A percentile compares a stretch with the other conserved stretches of the same genome.
phyloP scores from a whole-genome alignment of 1,140 invertebrate genomes.

The Xylocopa sonorina region DNA sequence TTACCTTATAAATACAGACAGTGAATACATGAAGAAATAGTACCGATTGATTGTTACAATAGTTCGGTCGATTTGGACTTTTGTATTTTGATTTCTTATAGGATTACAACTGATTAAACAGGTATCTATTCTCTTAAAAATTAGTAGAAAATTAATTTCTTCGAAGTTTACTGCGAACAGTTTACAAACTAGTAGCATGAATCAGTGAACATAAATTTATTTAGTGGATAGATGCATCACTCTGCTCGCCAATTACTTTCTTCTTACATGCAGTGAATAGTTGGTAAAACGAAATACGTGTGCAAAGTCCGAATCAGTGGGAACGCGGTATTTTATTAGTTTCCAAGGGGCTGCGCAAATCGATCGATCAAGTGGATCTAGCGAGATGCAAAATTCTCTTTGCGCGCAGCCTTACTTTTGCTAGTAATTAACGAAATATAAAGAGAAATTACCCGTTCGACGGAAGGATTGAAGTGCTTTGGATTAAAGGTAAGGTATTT shows the following conservation, averaged over 20 bases:
- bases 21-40: background rate
- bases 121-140: too few relatives aligned
- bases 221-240: too few relatives aligned
- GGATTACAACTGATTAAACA: background rate
- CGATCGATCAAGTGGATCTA: background rate
- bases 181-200: too few relatives aligned
- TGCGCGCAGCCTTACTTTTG: background rate
- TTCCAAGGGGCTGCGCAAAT: background rate
- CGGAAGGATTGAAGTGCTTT: background rate
- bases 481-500: conserved; percentile 17
- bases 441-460: background rate
- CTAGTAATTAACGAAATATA: conserved; percentile 8
- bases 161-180: too few relatives aligned
- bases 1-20: background rate
- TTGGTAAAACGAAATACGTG: too few relatives aligned
- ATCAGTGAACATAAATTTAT: too few relatives aligned
- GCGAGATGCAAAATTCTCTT: background rate
- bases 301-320: background rate
- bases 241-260: too few relatives aligned
- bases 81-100: background rate
- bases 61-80: background rate
- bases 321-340: background rate
- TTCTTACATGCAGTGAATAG: too few relatives aligned
- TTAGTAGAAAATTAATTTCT: too few relatives aligned
- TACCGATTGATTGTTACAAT: background rate